Evolutionary conservation across 2,888 invertebrate species (phyloP).

Genomic region (Dryocosmus kuriphilus): DNA sequence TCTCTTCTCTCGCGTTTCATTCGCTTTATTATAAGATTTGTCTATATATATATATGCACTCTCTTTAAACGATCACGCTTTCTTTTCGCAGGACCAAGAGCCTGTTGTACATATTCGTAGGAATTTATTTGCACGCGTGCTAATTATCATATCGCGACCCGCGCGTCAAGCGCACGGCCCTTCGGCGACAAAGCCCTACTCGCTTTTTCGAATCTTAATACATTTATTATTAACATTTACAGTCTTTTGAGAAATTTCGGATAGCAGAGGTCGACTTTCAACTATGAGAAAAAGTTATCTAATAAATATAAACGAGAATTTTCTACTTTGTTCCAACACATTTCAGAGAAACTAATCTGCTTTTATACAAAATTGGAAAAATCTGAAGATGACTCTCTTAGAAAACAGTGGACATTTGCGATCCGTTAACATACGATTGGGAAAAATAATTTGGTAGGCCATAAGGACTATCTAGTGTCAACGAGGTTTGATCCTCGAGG

Average conservation of each 20-base stretch:
- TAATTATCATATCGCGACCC: slow-evolving; percentile 59
- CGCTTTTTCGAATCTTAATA: slow-evolving; percentile 24
- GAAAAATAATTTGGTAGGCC: slow-evolving; percentile 37
- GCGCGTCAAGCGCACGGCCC: slow-evolving; percentile 40
- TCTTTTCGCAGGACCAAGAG: slow-evolving; percentile 46
- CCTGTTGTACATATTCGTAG: slow-evolving; percentile 74
- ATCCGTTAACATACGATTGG: slow-evolving; percentile 19
- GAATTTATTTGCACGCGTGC: slow-evolving; percentile 76
- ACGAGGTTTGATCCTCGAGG: slow-evolving; percentile 17
- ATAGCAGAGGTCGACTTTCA: background rate
- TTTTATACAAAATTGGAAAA: background rate
- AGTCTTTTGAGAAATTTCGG: slow-evolving; percentile 23
- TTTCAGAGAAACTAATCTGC: background rate
- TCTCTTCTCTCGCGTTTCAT: slow-evolving; percentile 13
- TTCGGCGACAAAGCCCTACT: slow-evolving; percentile 44
- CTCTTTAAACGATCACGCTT: slow-evolving; percentile 28
- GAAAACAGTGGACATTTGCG: slow-evolving; percentile 7
- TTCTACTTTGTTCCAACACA: too few species aligned
- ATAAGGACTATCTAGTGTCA: slow-evolving; percentile 31
- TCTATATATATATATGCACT: slow-evolving; percentile 45
- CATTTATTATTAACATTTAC: slow-evolving; percentile 38
- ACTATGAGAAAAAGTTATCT: background rate
- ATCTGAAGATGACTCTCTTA: background rate
- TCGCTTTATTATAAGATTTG: slow-evolving; percentile 17
- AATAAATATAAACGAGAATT: background rate